phyloP scores from a whole-genome alignment of 2,797 vertebrate species.

The Spinibarbus caldwelli region DNA sequence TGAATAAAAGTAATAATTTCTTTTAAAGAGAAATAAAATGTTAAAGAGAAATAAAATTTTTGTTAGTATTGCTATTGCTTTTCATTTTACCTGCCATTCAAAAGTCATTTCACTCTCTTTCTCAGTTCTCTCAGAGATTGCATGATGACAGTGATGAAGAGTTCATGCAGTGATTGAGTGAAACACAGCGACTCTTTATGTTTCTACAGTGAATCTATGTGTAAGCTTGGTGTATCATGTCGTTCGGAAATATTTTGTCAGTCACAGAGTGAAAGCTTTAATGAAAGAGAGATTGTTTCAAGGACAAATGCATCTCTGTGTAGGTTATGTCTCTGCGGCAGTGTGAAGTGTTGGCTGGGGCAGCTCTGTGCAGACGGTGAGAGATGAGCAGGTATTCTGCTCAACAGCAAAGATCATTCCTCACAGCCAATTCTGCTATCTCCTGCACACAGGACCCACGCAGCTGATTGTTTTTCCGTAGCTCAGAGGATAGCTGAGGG shows the following conservation, averaged over 20 bases:
- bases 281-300: conserved; percentile 30
- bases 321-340: conserved; percentile 13
- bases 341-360: conserved; percentile 30
- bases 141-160: background rate
- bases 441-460: conserved; percentile 40
- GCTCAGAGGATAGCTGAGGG: conserved; percentile 30
- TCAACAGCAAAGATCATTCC: conserved; percentile 31
- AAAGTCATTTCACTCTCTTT: background rate
- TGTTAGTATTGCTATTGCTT: too few relatives aligned
- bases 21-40: too few relatives aligned
- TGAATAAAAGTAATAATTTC: too few relatives aligned
- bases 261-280: conserved; percentile 14
- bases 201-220: background rate
- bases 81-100: background rate
- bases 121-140: background rate
- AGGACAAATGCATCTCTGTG: conserved; percentile 21
- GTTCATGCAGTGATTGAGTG: background rate
- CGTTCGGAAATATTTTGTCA: conserved; percentile 1
- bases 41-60: too few relatives aligned
- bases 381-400: conserved; percentile 44
- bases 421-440: conserved; percentile 50
- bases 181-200: background rate
- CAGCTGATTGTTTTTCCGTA: conserved; percentile 37
- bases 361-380: conserved; percentile 29
- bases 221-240: background rate